Evolutionary conservation across 2,797 vertebrate genomes (phyloP).

Genomic region (Lepus oiostolus): DNA sequence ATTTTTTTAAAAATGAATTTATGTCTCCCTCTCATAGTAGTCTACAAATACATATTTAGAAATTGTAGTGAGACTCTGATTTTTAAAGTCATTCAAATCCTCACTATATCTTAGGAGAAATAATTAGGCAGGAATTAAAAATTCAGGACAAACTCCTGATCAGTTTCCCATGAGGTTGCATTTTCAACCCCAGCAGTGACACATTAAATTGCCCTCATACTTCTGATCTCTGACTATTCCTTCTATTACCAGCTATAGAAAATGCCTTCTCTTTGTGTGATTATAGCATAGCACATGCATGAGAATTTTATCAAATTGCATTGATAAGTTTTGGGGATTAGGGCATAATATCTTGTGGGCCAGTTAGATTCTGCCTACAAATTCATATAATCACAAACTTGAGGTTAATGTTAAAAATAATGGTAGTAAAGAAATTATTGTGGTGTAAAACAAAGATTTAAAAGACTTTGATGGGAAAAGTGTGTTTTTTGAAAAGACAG

Average conservation of each 20-base stretch:
- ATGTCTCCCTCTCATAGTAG: background rate
- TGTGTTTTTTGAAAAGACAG: background rate
- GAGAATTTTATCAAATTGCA: background rate
- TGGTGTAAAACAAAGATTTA: background rate
- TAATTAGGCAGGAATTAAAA: background rate
- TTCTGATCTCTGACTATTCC: background rate
- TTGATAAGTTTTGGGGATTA: background rate
- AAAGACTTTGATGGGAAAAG: background rate
- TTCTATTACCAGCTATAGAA: background rate
- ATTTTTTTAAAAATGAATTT: background rate
- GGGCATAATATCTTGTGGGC: background rate
- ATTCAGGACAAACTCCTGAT: background rate
- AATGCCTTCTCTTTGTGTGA: background rate
- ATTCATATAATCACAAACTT: background rate
- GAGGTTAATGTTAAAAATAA: background rate
- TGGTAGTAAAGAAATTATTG: background rate
- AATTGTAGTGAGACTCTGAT: background rate
- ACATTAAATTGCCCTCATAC: background rate
- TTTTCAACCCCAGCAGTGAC: background rate
- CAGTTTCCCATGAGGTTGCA: too few species aligned
- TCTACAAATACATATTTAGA: background rate
- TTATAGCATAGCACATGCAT: background rate
- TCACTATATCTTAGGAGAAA: background rate
- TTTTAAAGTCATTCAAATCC: background rate
- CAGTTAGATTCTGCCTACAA: background rate